A percentile compares a stretch with the other conserved stretches of the same genome.
These are phyloP conservation scores for Monopterus albus DNA, from an alignment of 2,113 vertebrate species.

Conservation along the genomic window DNA sequence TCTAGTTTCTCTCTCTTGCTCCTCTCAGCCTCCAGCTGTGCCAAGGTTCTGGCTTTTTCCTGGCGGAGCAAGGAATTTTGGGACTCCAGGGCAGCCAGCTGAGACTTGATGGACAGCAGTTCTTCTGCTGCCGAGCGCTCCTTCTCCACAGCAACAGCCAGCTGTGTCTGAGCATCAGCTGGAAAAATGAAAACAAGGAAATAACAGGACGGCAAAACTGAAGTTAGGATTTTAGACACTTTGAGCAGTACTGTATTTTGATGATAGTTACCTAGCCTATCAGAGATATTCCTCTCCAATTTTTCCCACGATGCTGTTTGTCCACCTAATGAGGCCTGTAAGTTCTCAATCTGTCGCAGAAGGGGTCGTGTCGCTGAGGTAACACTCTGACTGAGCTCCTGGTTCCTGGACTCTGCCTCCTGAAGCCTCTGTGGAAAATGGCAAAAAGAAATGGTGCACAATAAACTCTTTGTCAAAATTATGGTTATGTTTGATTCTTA, in stretches of 20 bases:
- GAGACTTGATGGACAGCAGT: constrained; percentile 87
- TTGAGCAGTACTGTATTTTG: not conserved
- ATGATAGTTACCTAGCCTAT: constrained; percentile 87
- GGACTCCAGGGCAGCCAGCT: constrained; percentile 90
- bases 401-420: constrained; percentile 93
- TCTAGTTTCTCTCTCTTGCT: constrained; percentile 88
- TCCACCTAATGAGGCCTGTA: constrained; percentile 91
- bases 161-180: constrained; percentile 92
- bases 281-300: constrained; percentile 95
- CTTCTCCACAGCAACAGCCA: constrained; percentile 92
- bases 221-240: not conserved
- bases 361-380: constrained; percentile 94
- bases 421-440: constrained; percentile 88
- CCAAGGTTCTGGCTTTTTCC: constrained; percentile 89
- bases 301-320: constrained; percentile 96
- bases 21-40: constrained; percentile 90
- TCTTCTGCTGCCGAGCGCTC: constrained; percentile 93
- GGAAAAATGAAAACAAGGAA: not conserved
- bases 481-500: not conserved
- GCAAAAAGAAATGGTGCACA: not conserved
- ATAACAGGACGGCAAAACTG: not conserved
- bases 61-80: constrained; percentile 93
- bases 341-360: constrained; percentile 95
- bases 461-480: not conserved
- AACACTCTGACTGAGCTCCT: constrained; percentile 95